Evolutionary conservation across 2,888 invertebrate species (phyloP).

Genomic region (Mesorhabditis sp.): DNA sequence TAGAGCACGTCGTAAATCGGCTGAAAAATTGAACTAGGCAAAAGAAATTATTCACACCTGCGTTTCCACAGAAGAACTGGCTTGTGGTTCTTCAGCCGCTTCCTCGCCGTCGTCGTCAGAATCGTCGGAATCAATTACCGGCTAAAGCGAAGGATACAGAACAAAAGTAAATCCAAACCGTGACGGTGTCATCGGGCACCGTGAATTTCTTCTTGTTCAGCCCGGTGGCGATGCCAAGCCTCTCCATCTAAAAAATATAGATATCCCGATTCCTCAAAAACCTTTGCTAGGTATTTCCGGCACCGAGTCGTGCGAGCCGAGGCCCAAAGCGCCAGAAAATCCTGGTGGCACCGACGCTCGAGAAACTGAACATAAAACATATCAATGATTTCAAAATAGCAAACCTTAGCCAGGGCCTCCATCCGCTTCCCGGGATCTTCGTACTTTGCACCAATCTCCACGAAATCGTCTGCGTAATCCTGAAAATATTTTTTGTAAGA

Average conservation of each 20-base stretch:
- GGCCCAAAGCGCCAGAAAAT: conserved; percentile 14
- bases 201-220: not conserved
- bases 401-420: conserved; percentile 8
- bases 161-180: too few relatives aligned
- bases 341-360: conserved; percentile 12
- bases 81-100: not conserved
- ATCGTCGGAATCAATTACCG: too few relatives aligned
- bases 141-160: too few relatives aligned
- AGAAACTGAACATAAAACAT: conserved; percentile 16
- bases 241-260: conserved; percentile 17
- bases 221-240: conserved; percentile 6
- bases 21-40: not conserved
- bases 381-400: conserved; percentile 16
- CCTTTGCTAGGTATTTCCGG: conserved; percentile 16
- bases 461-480: not conserved
- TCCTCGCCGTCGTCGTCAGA: not conserved
- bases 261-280: conserved; percentile 6
- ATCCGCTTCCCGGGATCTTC: conserved; percentile 12
- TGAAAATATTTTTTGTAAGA: not conserved
- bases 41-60: not conserved
- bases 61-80: not conserved
- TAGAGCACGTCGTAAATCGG: not conserved
- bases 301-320: conserved; percentile 9
- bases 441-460: not conserved
- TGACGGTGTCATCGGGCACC: not conserved